A percentile compares a stretch with the other conserved stretches of the same genome.
These are phyloP conservation scores for Aspidiotus rigidus DNA, from an alignment of 2,888 invertebrate species.

Conservation along the genomic window DNA sequence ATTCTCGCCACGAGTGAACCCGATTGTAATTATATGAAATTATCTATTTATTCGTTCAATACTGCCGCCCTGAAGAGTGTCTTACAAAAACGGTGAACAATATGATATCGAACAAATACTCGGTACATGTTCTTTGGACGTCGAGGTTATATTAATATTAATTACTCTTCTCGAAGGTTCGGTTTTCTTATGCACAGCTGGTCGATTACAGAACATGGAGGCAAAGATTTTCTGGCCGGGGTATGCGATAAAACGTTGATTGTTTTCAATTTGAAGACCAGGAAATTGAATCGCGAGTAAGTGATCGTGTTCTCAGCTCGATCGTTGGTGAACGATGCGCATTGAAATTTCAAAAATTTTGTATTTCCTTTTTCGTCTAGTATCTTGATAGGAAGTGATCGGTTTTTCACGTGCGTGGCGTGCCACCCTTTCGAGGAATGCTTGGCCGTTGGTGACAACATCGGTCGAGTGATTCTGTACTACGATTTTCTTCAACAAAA, in stretches of 20 bases:
- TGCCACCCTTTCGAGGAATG: constrained; percentile 57
- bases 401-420: constrained; percentile 51
- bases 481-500: constrained; percentile 34
- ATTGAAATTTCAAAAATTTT: neutral
- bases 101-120: neutral
- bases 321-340: neutral
- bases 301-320: neutral
- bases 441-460: constrained; percentile 59
- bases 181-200: constrained; percentile 25
- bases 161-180: constrained; percentile 7
- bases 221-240: constrained; percentile 27
- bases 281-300: constrained; percentile 10
- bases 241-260: constrained; percentile 5
- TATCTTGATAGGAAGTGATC: constrained; percentile 35
- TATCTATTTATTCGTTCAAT: constrained; percentile 11
- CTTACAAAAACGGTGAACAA: constrained; percentile 3
- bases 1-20: constrained; percentile 2
- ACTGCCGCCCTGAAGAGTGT: neutral
- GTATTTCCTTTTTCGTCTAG: constrained; percentile 1
- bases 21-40: neutral
- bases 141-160: neutral
- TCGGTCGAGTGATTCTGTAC: constrained; percentile 59
- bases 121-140: neutral
- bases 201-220: constrained; percentile 21
- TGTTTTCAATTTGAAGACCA: constrained; percentile 16